Conservation (phyloP, 2,888 invertebrate species). For the Thecocarcelia acutangulata region DNA sequence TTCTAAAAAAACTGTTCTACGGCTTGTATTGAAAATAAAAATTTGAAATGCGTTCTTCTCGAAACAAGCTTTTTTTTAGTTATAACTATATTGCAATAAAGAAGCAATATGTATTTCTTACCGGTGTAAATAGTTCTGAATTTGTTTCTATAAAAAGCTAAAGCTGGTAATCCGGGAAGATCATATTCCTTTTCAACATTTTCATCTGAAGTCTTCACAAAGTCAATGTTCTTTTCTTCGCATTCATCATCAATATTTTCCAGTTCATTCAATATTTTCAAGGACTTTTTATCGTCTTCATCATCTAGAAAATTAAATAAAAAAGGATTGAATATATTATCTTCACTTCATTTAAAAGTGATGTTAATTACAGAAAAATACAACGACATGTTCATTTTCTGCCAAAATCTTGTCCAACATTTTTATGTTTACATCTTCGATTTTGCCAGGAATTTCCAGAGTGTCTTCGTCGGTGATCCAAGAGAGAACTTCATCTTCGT, state of each 20-base stretch:
- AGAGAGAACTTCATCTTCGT: constrained; percentile 94
- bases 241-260: constrained; percentile 97
- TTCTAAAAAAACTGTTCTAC: too few species aligned
- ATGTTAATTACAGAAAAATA: constrained; percentile 90
- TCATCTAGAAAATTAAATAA: constrained; percentile 86
- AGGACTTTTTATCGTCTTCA: constrained; percentile 93
- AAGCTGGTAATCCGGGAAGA: constrained; percentile 89
- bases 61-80: too few species aligned
- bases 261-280: constrained; percentile 92
- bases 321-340: not conserved
- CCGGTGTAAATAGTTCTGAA: constrained; percentile 93
- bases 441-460: constrained; percentile 94
- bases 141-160: constrained; percentile 93
- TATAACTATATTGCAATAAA: too few species aligned
- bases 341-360: constrained; percentile 75
- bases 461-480: constrained; percentile 96
- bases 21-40: too few species aligned
- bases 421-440: constrained; percentile 94
- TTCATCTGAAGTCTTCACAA: constrained; percentile 94
- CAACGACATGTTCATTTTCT: constrained; percentile 93
- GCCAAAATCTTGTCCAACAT: constrained; percentile 95
- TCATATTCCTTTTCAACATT: constrained; percentile 94
- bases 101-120: constrained; percentile 70
- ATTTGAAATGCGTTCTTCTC: too few species aligned
- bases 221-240: constrained; percentile 94